Conservation (phyloP, 2,888 invertebrate species). For the Abrostola triplasia region DNA sequence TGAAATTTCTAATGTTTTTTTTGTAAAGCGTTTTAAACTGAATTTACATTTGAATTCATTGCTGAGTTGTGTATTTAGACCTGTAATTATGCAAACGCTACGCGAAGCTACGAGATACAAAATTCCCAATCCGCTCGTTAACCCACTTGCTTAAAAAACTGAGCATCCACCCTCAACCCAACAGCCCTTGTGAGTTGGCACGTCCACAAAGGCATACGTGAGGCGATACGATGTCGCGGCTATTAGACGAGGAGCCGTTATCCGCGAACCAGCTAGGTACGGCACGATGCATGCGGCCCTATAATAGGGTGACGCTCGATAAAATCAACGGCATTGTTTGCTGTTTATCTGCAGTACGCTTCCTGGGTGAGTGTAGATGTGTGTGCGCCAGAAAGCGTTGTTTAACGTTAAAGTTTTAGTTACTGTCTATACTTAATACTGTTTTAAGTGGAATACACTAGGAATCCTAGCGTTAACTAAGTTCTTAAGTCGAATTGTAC, state of each 20-base stretch:
- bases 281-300: constrained; percentile 16
- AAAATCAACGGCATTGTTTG: constrained; percentile 6
- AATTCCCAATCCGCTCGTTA: not conserved
- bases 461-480: too few relatives aligned
- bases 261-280: constrained; percentile 30
- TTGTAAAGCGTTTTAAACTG: too few relatives aligned
- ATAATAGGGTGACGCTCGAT: constrained; percentile 4
- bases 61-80: too few relatives aligned
- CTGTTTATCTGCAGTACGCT: not conserved
- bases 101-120: not conserved
- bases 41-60: too few relatives aligned
- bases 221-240: constrained; percentile 4
- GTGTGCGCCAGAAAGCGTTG: too few relatives aligned
- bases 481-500: too few relatives aligned
- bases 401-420: too few relatives aligned
- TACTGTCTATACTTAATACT: too few relatives aligned
- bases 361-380: not conserved
- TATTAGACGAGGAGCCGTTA: constrained; percentile 27
- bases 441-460: too few relatives aligned
- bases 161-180: constrained; percentile 1
- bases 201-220: constrained; percentile 14
- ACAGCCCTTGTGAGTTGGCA: constrained; percentile 13
- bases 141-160: not conserved
- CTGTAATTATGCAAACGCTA: too few relatives aligned
- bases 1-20: too few relatives aligned